Evolutionary conservation across 2,888 invertebrate species (phyloP), one percentile per base, ranked within the genome.

Genomic region (Ceramica pisi): DNA sequence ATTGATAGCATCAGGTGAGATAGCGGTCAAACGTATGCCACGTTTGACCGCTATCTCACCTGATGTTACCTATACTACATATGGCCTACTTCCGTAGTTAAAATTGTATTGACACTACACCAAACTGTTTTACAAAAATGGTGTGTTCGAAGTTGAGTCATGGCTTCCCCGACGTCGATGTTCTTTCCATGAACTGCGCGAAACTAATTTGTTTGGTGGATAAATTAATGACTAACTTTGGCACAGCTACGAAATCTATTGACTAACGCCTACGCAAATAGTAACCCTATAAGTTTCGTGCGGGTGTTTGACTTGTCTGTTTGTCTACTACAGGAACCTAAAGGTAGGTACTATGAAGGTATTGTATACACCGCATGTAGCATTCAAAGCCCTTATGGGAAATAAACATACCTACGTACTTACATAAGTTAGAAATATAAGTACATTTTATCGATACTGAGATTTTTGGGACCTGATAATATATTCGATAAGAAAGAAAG

Each of bases 231-330:
- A 53, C 41, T 51, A 76, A 63, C 21, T 70, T 70, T 61, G 60
- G 38, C 56, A 53, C 12, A 26, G 56, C 63, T 53, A 61, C 67
- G 41, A 41, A 71, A 62, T 63, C 55, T 78, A 71, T 63, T 59
- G 62, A 66, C 78, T 78, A 38, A 78, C 23, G 51, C 71, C 56
- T 62, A 50, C 50, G 31, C 31, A 77, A 77, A 81, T 68, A 77
- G 35, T 48, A 46, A 44, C 46, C 14, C 46, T 79, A 55, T 50
- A 62, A 59, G 57, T 71, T 82, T 41, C 46, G 71, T 78, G 65
- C 59, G 78, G 83, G 80, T 71, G 61, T 78, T 78, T 82, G 60
- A 56, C 41, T 76, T 77, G 16, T 12, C 53, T 23, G 48, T 67
- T 62, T 35, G 41, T 75, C 50, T 46, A 46, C 23, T 50, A 46